Evolutionary conservation across 2,888 invertebrate species (phyloP), one percentile per base, ranked within the genome.

Genomic region (Amorpha juglandis): DNA sequence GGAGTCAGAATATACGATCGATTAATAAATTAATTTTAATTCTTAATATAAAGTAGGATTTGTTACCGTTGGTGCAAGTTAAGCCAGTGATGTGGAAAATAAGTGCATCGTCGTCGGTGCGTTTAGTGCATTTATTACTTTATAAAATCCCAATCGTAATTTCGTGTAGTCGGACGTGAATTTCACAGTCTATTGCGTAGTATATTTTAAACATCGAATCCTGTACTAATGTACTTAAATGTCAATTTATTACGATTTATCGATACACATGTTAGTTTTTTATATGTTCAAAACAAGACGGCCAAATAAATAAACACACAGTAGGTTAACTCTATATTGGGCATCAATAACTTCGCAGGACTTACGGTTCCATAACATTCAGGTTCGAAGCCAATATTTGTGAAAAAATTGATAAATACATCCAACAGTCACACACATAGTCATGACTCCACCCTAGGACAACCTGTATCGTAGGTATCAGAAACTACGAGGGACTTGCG

Each of bases 1-100:
- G n/a, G n/a, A n/a, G n/a, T n/a, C n/a, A n/a, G n/a, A n/a, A n/a
- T 12, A 51, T 21, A 27, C 11, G 16, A 14, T 11, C 52, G 52
- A 14, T 21, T 14, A 14, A 0, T 45, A 14, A 45, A 45, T 48
- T 6, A 16, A 1, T 7, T 50, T 50, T 19, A 8, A 19, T 19
- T 50, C 50, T 50, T 19, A 11, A 50, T 50, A 50, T 50, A 42
- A 42, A 58, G 11, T 42, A 38, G 58, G 16, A 58, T 58, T 58
- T 58, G 42, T 58, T 64, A 64, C 64, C 64, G 53, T 64, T 64
- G 45, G 64, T 47, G 64, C 42, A 64, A 38, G 63, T 53, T 19
- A 1, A 38, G 19, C 16, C 38, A 19, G 58, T 21, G 47, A 47
- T 11, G 38, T 21, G 50, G 63, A 63, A 63, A 63, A 51, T 50